Base-by-base conservation (phyloP, 2,113 vertebrate genomes). In the Tragelaphus strepsiceros region DNA sequence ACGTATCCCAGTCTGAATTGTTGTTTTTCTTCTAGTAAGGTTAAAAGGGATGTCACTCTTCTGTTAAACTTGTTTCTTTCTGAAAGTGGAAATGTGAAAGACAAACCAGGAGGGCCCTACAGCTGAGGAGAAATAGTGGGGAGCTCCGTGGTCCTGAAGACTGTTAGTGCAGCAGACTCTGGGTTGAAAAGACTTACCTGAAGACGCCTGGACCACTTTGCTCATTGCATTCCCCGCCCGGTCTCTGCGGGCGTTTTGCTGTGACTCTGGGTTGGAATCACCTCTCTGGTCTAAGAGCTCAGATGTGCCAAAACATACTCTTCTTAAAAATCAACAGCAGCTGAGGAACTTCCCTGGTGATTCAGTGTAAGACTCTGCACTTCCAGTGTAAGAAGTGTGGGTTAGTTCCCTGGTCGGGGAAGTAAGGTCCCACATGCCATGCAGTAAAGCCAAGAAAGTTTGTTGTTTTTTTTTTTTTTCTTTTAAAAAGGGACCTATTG, bases 391-490 rank as follows among this genome's bases (percentile, higher is more conserved):
- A 26, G 39, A 77, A 43, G 39, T 14, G 12, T 26, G 12, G 71
- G 39, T 43, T 14, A 43, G 71, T 26, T 43, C 22, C 39, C 22
- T 77, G 71, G 39, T 77, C 0, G 0, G 39, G 35, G 39, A 43
- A 77, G 35, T 43, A 77, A 77, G 71, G 39, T 43, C 35, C 71
- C 71, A 43, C 22, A 15, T 43, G 12, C 35, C 12, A 7, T 15
- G 12, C 71, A 43, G 6, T 26, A 26, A 43, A 77, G 71, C 39
- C 71, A 43, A 77, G 71, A 77, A 43, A 77, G n/a, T n/a, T n/a
- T n/a, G 39, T 12, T 12, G 1, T 35, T 71, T 22, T 21, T 21
- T 21, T 14, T 14, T 1, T 2, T 35, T 12, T 12, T 6, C 2
- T 71, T 71, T 39, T 39, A 39, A 71, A 77, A 77, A 26, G 71